Percentiles rank a stretch among this genome's conserved stretches.
Evolutionary conservation across 2,113 vertebrate species (phyloP).

Genomic region (Entelurus aequoreus): DNA sequence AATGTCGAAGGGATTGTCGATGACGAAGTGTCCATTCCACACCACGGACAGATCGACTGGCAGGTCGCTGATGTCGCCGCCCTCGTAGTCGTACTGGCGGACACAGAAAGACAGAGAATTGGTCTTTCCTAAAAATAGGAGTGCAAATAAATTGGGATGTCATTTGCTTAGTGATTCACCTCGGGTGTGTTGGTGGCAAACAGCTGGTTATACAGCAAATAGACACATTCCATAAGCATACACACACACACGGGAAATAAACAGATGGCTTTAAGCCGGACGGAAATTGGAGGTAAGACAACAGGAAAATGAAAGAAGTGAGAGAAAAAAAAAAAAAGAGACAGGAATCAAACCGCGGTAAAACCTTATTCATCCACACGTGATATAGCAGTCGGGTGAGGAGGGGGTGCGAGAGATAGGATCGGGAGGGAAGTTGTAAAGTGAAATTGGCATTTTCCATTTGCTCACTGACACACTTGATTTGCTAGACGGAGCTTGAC

Average conservation of each 20-base stretch:
- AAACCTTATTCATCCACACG: constrained; percentile 60
- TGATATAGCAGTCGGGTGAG: constrained; percentile 67
- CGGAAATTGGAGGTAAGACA: constrained; percentile 2
- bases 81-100: constrained; percentile 90
- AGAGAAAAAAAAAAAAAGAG: too few relatives aligned
- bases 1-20: constrained; percentile 95
- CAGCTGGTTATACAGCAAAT: constrained; percentile 15
- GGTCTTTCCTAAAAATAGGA: constrained; percentile 23
- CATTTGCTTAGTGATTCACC: constrained; percentile 47
- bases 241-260: constrained; percentile 23
- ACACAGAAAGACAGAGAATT: constrained; percentile 13
- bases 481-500: constrained; percentile 70
- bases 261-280: constrained; percentile 49
- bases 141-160: constrained; percentile 33
- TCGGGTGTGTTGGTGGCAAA: constrained; percentile 20
- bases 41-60: constrained; percentile 93
- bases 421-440: constrained; percentile 57
- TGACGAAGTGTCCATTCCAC: constrained; percentile 95
- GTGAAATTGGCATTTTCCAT: constrained; percentile 91
- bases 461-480: constrained; percentile 83
- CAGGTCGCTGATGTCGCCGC: constrained; percentile 90
- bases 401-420: constrained; percentile 64
- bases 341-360: constrained; percentile 18
- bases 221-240: constrained; percentile 41
- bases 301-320: neutral